Percentiles rank a stretch among this genome's conserved stretches.
Conservation (phyloP, 2,113 vertebrate genomes). For the Lycaon pictus region DNA sequence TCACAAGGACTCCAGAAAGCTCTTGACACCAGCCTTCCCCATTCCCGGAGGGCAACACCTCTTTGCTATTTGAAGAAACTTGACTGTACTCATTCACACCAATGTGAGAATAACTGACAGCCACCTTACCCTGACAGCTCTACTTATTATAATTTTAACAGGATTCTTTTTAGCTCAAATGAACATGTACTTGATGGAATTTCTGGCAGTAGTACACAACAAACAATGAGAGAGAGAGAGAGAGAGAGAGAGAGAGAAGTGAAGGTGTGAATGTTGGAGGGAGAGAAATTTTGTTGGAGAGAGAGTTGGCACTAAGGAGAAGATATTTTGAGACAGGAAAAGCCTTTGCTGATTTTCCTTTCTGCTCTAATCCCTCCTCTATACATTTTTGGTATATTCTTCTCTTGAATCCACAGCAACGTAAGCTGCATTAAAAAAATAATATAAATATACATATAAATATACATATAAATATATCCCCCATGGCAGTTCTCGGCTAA, state of each 20-base stretch:
- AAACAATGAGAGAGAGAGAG: not conserved
- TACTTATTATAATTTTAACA: slow-evolving; percentile 60
- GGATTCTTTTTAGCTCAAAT: slow-evolving; percentile 42
- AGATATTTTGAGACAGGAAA: slow-evolving; percentile 44
- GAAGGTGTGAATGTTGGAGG: not conserved
- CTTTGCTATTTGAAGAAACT: slow-evolving; percentile 57
- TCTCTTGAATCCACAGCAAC: slow-evolving; percentile 42
- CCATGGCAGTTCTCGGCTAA: slow-evolving; percentile 23
- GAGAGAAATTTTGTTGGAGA: not conserved
- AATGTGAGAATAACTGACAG: slow-evolving; percentile 40
- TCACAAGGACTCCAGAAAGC: not conserved
- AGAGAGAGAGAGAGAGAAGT: not conserved
- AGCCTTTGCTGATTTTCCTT: slow-evolving; percentile 39
- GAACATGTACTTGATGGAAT: slow-evolving; percentile 59
- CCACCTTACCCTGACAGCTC: slow-evolving; percentile 3
- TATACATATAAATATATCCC: not conserved
- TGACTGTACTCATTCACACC: slow-evolving; percentile 43
- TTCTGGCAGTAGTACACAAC: slow-evolving; percentile 50
- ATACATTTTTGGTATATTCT: not conserved
- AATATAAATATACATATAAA: no score
- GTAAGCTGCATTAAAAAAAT: not conserved
- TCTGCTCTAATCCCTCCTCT: not conserved
- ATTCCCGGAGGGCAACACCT: not conserved
- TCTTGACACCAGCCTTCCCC: not conserved
- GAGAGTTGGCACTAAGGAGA: not conserved